Evolutionary conservation across 2,113 vertebrate species (phyloP).

Genomic region (Myocastor coypus): DNA sequence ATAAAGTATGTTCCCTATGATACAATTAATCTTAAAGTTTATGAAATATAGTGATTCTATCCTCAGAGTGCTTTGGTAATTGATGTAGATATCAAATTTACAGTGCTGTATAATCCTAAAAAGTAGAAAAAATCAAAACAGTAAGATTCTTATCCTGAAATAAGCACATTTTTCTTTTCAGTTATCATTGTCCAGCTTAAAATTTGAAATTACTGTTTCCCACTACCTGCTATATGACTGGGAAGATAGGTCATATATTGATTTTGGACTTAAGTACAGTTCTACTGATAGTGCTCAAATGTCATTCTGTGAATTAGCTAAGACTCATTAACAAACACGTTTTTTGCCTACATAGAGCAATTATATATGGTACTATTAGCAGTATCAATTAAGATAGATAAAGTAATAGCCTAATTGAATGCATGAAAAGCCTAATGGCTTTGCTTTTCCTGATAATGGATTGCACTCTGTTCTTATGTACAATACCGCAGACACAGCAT

Average conservation of each 20-base stretch:
- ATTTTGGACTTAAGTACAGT: constrained; percentile 52
- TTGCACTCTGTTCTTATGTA: constrained; percentile 76
- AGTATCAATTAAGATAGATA: constrained; percentile 86
- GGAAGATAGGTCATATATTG: neutral
- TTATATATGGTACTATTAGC: constrained; percentile 87
- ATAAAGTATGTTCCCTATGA: neutral
- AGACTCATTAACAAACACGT: constrained; percentile 81
- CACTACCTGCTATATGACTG: neutral
- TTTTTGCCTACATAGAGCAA: constrained; percentile 79
- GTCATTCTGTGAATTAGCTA: constrained; percentile 73
- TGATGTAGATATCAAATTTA: neutral
- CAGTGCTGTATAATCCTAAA: neutral
- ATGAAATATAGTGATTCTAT: neutral
- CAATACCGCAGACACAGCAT: constrained; percentile 82
- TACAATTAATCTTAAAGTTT: neutral
- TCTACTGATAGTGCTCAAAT: constrained; percentile 61
- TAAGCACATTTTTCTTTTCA: neutral
- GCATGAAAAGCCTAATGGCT: constrained; percentile 83
- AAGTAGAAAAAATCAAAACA: neutral
- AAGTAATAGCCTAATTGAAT: constrained; percentile 88
- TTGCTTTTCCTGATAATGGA: constrained; percentile 84
- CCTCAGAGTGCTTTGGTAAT: constrained; percentile 30
- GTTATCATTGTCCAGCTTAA: neutral
- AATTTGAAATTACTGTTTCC: neutral
- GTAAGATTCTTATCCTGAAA: neutral